Base-by-base conservation (phyloP, 2,797 vertebrate species). In the Poeciliopsis gracilis region DNA sequence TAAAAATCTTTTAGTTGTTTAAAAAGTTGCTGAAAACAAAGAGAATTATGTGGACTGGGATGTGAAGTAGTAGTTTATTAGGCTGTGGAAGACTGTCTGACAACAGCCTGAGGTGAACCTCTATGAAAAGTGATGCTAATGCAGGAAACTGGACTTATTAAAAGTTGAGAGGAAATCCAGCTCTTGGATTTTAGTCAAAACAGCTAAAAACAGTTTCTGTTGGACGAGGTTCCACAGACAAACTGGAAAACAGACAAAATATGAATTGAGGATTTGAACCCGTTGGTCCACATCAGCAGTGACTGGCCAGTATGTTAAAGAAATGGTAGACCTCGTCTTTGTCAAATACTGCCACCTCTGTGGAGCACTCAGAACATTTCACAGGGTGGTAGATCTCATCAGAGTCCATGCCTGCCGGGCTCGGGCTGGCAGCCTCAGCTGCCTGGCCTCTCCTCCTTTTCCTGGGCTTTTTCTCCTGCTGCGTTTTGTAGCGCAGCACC, bases 321-420 rank as follows among this genome's bases (percentile, higher is more conserved):
- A 99, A 99, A 88, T 98, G 98, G 80, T 97, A 99, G 73, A 99
- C 97, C 91, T 99, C 98, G 0, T 98, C 97, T 82, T 97, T 97
- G 89, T 99, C 98, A 23, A 95, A 96, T 79, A 99, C 97, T 0
- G 96, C 97, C 76, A 99, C 98, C 91, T 99, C 97, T 0, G 98
- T 98, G 78, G 95, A 97, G 84, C 98, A 99, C 84, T 99, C 97
- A 0, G 95, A 94, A 90, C 98, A 99, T 83, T 93, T 93, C 13
- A 99, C 98, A 0, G 98, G 97, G 82, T 98, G 96, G 91, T 98
- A 99, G 6, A 94, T 75, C 84, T 99, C 97, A 1, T 96, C 97
- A 0, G 89, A 91, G 3, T 95, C 95, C 91, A 95, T 89, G 73
- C 95, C 95, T 8, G 86, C 81, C 0, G 94, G 86, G 8, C 80